Percentiles rank a stretch among this genome's conserved stretches.
Evolutionary conservation across 2,113 vertebrate genomes (phyloP).

Genomic region (Nyctibius bracteatus): DNA sequence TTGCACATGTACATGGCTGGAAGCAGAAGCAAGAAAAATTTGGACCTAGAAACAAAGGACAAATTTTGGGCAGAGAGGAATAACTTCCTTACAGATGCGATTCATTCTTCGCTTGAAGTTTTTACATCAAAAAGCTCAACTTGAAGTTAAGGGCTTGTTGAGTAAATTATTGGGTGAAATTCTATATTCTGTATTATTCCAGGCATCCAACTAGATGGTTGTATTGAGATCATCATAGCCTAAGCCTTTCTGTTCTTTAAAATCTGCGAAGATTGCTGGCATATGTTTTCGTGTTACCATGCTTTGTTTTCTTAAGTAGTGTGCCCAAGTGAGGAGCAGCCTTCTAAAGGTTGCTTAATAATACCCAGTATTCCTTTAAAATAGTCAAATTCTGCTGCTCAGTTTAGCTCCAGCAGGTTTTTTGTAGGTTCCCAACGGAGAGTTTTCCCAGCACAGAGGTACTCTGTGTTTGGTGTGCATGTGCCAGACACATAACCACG

Average conservation of each 20-base stretch:
- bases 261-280: neutral
- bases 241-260: neutral
- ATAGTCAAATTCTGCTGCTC: neutral
- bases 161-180: neutral
- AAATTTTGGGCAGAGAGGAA: neutral
- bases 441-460: neutral
- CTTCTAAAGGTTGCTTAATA: neutral
- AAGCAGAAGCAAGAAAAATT: conserved; percentile 11
- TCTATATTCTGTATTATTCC: neutral
- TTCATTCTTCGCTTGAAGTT: neutral
- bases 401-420: neutral
- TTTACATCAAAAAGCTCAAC: conserved; percentile 12
- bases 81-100: neutral
- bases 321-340: neutral
- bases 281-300: neutral
- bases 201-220: neutral
- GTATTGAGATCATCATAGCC: neutral
- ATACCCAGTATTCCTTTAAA: neutral
- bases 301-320: neutral
- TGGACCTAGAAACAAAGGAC: conserved; percentile 6
- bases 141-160: neutral
- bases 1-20: neutral
- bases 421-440: neutral
- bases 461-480: neutral
- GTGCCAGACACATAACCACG: neutral